Conservation (phyloP, 2,113 vertebrate species). For the Odontesthes bonariensis region DNA sequence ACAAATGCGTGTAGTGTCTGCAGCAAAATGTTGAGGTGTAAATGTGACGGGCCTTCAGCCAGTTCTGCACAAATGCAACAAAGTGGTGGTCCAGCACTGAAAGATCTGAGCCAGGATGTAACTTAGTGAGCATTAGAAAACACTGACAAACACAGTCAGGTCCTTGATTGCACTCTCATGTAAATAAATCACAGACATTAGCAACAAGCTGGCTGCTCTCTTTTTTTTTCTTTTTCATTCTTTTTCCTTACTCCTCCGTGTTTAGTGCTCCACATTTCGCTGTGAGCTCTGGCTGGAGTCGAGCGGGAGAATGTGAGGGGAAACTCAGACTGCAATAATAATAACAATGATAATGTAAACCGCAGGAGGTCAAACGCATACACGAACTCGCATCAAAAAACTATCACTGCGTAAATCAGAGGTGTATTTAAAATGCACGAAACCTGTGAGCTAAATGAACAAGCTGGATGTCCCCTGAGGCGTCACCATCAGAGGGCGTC, state of each 20-base stretch:
- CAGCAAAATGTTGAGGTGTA: constrained; percentile 31
- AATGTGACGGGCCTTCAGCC: constrained; percentile 44
- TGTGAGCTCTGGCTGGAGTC: constrained; percentile 49
- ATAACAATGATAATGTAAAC: too few relatives aligned
- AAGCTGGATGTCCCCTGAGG: too few relatives aligned
- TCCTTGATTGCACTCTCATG: constrained; percentile 65
- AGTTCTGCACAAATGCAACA: constrained; percentile 51
- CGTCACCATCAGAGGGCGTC: too few relatives aligned
- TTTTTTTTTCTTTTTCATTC: background rate
- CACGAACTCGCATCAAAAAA: too few relatives aligned
- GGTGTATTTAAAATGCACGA: too few relatives aligned
- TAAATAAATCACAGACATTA: constrained; percentile 71
- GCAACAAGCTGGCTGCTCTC: constrained; percentile 22
- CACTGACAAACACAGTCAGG: constrained; percentile 45
- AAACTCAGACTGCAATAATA: too few relatives aligned
- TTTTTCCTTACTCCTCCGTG: background rate
- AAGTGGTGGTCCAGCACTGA: constrained; percentile 58
- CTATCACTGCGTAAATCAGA: too few relatives aligned
- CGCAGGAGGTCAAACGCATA: too few relatives aligned
- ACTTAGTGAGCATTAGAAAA: constrained; percentile 35
- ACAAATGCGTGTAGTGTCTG: constrained; percentile 14
- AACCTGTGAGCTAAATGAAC: too few relatives aligned
- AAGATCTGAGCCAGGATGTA: constrained; percentile 68
- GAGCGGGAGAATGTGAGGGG: constrained; percentile 3
- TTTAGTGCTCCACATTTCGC: constrained; percentile 24